Percentiles rank a stretch among this genome's conserved stretches.
Conservation (phyloP, 2,113 vertebrate species). For the Upupa epops region DNA sequence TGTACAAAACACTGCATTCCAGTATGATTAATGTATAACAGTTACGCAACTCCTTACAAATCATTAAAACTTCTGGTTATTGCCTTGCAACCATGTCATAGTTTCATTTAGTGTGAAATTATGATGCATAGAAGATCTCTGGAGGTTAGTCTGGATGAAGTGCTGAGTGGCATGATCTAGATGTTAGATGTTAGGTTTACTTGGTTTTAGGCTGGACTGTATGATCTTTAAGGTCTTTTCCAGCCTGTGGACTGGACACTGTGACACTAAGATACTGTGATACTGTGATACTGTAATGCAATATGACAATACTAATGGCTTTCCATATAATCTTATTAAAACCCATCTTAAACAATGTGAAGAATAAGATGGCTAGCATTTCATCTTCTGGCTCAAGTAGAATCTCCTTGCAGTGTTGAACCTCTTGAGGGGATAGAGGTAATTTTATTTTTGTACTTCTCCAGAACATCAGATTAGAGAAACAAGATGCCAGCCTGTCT, state of each 20-base stretch:
- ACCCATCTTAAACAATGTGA: not conserved
- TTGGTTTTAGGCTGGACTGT: too few species aligned
- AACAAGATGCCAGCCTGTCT: not conserved
- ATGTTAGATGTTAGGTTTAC: too few species aligned
- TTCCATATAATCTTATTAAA: not conserved
- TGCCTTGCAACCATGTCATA: not conserved
- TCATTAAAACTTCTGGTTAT: not conserved
- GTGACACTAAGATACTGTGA: too few species aligned
- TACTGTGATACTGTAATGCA: too few species aligned
- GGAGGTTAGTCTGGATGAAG: too few species aligned
- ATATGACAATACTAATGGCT: not conserved
- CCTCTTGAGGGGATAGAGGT: not conserved
- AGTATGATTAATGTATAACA: not conserved
- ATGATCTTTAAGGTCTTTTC: too few species aligned
- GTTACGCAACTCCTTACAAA: not conserved
- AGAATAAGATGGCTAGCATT: not conserved
- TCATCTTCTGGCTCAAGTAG: not conserved
- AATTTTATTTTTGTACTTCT: not conserved
- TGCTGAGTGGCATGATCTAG: too few species aligned
- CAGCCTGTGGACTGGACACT: too few species aligned
- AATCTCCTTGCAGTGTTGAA: not conserved
- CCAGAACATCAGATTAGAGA: not conserved
- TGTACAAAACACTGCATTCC: slow-evolving; percentile 11
- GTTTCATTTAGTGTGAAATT: not conserved
- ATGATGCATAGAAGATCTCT: not conserved